A percentile compares a stretch with the other conserved stretches of the same genome.
Conservation (phyloP, 2,888 invertebrate species). For the Tenthredo scrophulariae region DNA sequence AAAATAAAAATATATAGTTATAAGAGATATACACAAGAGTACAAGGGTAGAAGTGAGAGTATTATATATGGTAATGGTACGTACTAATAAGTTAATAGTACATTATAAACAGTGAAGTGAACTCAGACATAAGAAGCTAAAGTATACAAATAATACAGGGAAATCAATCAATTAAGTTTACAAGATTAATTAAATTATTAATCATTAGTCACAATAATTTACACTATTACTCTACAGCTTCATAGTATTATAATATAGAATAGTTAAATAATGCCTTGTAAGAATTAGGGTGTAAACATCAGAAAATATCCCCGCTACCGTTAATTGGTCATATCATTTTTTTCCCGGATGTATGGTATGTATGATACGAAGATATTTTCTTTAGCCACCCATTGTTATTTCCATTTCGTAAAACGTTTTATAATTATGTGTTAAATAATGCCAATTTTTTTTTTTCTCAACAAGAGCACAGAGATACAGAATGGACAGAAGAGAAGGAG, state of each 20-base stretch:
- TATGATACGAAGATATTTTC: slow-evolving; percentile 61
- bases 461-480: slow-evolving; percentile 59
- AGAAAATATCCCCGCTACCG: slow-evolving; percentile 62
- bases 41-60: slow-evolving; percentile 54
- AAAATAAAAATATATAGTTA: slow-evolving; percentile 54
- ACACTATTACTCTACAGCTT: slow-evolving; percentile 66
- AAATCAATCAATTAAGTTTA: slow-evolving; percentile 58
- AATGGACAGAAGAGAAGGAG: slow-evolving; percentile 62
- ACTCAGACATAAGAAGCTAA: slow-evolving; percentile 68
- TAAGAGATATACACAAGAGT: slow-evolving; percentile 55
- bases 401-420: slow-evolving; percentile 53
- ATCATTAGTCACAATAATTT: slow-evolving; percentile 62
- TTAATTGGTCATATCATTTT: background rate
- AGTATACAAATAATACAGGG: slow-evolving; percentile 63
- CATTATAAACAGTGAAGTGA: slow-evolving; percentile 59
- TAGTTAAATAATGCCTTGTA: slow-evolving; percentile 56
- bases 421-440: slow-evolving; percentile 59
- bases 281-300: slow-evolving; percentile 60
- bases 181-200: slow-evolving; percentile 60
- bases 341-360: background rate
- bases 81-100: slow-evolving; percentile 51
- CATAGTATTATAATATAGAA: slow-evolving; percentile 57
- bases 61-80: slow-evolving; percentile 33
- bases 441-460: slow-evolving; percentile 57
- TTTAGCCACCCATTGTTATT: slow-evolving; percentile 61